Evolutionary conservation across 2,888 invertebrate species (phyloP), one percentile per base, ranked within the genome.

Genomic region (Melieria crassipennis): DNA sequence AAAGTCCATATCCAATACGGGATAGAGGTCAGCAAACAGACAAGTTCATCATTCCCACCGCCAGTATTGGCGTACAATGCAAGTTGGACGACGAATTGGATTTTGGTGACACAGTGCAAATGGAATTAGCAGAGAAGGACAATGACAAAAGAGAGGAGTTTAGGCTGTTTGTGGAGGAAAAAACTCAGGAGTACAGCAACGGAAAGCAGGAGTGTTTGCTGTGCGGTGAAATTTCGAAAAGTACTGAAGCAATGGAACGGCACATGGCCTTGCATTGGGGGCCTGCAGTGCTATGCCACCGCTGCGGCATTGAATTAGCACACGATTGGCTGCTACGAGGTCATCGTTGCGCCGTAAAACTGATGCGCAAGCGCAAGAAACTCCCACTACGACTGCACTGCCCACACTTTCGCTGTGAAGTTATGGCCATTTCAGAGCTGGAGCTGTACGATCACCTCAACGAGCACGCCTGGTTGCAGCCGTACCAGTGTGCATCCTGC

Each of bases 211-310:
- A 81, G 70, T 83, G 83, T 62, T 69, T 73, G 46, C 1, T 77
- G 0, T 84, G 84, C 46, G 83, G 84, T 4, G 81, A 83, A 60
- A 68, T 83, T 4, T 65, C 74, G 5, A 72, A 60, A 1, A 69
- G 69, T 0, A 45, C 63, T 5, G 73, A 75, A 52, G 55, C 69
- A 50, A 74, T 77, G 45, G 72, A 71, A 47, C 66, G 50, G 0
- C 84, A 84, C 58, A 75, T 84, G 78, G 55, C 45, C 0, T 4
- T 75, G 4, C 83, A 83, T 66, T 79, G 64, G 63, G 80, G 80
- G 0, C 79, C 82, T 0, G 50, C 52, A 0, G 72, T 48, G 0
- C 71, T 82, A 3, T 83, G 84, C 57, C 70, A 11, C 1, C 58
- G 46, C 0, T 84, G 83, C 50, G 84, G 82, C 0, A 11, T 69